Base-by-base conservation (phyloP, 2,888 invertebrate species). In the Orthonychiurus folsomi region DNA sequence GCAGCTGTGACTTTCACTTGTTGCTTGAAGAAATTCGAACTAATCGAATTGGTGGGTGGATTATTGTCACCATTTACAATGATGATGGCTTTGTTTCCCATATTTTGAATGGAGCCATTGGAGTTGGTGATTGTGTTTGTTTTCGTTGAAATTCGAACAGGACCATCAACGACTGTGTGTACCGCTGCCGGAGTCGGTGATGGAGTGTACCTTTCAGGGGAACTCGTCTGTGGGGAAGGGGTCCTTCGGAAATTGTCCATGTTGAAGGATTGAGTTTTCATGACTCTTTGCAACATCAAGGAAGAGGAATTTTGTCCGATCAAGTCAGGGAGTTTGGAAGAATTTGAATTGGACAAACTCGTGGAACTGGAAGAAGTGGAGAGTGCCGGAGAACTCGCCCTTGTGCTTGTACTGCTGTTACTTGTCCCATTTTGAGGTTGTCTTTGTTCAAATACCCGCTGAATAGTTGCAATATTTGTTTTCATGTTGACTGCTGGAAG, bases 31-130 rank as follows among this genome's bases (percentile, higher is more conserved):
- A 65, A 56, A 56, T 61, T 61, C 9, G 50, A 59, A 25, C 50
- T 25, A 5, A 15, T 25, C 18, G 20, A 55, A 24, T 23, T 50
- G 12, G 37, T 37, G 12, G 20, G 26, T 2, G 50, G 47, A 0
- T 63, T 65, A 1, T 65, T 50, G 9, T 62, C 66, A 12, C 67
- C 66, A 48, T 66, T 66, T 1, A 73, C 68, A 56, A 70, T 71
- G 20, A 73, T 73, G 28, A 71, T 69, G 5, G 73, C 66, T 62
- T 73, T 73, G 56, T 73, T 73, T 9, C 68, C 70, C 12, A 68
- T 67, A 65, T 66, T 71, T 37, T 68, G 63, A 56, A 71, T 71
- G 25, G 63, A 20, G 50, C 18, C 24, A 12, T 12, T 37, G 47
- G 48, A 23, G 28, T 50, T 56, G 20, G 62, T 56, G 15, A 52